A percentile compares a stretch with the other conserved stretches of the same genome.
These are phyloP conservation scores for Apis laboriosa DNA, from an alignment of 1,140 invertebrate species.

Conservation along the genomic window DNA sequence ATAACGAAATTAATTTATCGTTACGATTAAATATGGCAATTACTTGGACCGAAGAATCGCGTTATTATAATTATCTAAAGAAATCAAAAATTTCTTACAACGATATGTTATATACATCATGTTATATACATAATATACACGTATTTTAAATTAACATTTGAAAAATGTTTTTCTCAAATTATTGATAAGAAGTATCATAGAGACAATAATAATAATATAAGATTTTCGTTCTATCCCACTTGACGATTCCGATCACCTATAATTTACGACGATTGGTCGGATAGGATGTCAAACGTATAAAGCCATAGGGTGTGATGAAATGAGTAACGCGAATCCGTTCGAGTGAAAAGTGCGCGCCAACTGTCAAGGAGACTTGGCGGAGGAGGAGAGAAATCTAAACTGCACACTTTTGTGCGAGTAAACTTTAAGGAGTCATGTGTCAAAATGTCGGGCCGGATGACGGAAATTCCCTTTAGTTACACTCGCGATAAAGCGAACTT, in stretches of 20 bases:
- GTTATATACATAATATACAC: too few relatives aligned
- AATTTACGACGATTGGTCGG: background rate
- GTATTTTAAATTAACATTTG: too few relatives aligned
- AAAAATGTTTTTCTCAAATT: too few relatives aligned
- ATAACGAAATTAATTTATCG: too few relatives aligned
- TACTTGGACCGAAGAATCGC: too few relatives aligned
- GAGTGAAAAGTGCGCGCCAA: constrained; percentile 34
- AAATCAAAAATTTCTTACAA: too few relatives aligned
- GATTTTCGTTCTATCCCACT: too few relatives aligned
- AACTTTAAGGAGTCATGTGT: constrained; percentile 43
- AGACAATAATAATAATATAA: too few relatives aligned
- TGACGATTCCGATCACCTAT: background rate
- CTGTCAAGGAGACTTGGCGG: constrained; percentile 27
- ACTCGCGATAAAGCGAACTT: background rate
- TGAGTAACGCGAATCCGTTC: constrained; percentile 46
- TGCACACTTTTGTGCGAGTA: constrained; percentile 35
- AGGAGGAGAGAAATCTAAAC: constrained; percentile 44
- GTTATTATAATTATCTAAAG: too few relatives aligned
- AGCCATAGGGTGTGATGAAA: constrained; percentile 36
- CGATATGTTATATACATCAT: too few relatives aligned
- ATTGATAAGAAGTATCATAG: too few relatives aligned
- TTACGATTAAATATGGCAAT: too few relatives aligned
- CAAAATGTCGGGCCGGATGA: constrained; percentile 30
- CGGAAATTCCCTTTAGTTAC: constrained; percentile 42
- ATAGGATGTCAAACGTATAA: background rate